Evolutionary conservation across 2,888 invertebrate genomes (phyloP).

Genomic region (Cheilosia urbana): DNA sequence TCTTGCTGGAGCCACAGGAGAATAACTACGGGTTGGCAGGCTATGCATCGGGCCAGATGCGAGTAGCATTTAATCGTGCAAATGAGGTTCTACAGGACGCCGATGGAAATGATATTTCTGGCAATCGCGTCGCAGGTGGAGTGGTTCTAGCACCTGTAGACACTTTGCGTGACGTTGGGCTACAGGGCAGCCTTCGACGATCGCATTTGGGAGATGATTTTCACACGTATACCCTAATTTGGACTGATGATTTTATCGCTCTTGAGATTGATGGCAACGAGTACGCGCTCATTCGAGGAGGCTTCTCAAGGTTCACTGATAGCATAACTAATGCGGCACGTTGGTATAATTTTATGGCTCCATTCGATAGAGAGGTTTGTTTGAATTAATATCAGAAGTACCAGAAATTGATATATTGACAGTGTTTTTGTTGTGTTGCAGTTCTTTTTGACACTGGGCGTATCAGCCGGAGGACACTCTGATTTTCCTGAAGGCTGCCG

Average conservation of each 20-base stretch:
- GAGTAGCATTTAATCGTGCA: slow-evolving; percentile 89
- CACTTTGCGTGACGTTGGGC: slow-evolving; percentile 80
- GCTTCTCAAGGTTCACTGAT: slow-evolving; percentile 77
- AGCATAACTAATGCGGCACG: slow-evolving; percentile 81
- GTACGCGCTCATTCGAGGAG: slow-evolving; percentile 84
- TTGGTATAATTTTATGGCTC: slow-evolving; percentile 88
- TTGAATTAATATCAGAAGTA: not conserved
- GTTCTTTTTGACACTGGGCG: slow-evolving; percentile 91
- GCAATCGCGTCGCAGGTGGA: slow-evolving; percentile 81
- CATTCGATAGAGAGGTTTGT: slow-evolving; percentile 89
- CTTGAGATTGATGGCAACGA: slow-evolving; percentile 85
- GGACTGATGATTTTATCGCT: slow-evolving; percentile 84
- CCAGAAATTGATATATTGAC: not conserved
- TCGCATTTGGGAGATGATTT: slow-evolving; percentile 86
- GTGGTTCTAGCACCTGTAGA: slow-evolving; percentile 79
- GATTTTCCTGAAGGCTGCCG: slow-evolving; percentile 87
- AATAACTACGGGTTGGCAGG: slow-evolving; percentile 86
- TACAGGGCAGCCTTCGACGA: slow-evolving; percentile 78
- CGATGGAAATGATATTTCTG: slow-evolving; percentile 79
- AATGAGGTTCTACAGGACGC: slow-evolving; percentile 83
- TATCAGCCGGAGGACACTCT: slow-evolving; percentile 90
- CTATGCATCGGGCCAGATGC: slow-evolving; percentile 88
- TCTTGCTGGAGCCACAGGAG: slow-evolving; percentile 87
- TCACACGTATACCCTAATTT: slow-evolving; percentile 88
- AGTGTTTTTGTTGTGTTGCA: slow-evolving; percentile 80